Evolutionary conservation across 2,113 vertebrate genomes (phyloP), one percentile per base, ranked within the genome.

Genomic region (Hystrix brachyura): DNA sequence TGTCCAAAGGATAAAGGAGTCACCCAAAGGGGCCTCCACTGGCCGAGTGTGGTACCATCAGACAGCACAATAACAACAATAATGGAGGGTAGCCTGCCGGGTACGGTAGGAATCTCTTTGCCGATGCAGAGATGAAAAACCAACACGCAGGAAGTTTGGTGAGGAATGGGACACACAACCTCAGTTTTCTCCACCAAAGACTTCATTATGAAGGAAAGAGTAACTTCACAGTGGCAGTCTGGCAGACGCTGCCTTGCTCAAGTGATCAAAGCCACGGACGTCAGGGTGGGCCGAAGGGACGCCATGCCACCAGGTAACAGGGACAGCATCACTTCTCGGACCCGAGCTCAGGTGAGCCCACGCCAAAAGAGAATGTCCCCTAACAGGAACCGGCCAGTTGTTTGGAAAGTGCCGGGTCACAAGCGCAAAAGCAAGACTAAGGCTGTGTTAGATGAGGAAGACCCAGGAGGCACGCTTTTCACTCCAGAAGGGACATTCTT

Each of bases 391-490:
- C 57, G 12, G 23, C 15, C 71, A 53, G 29, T 71, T 25, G 57
- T 85, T 76, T 78, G 38, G 53, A 86, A 74, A 94, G 25, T 18
- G 69, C 91, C 29, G 53, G 51, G 60, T 91, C 27, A 48, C 29
- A 72, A 85, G 85, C 92, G 38, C 59, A 94, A 95, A 87, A 60
- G 53, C 14, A 95, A 94, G 59, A 55, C 38, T 48, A 74, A 86
- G 23, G 17, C 90, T 62, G 15, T 17, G 3, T 53, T 90, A 60
- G 53, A 67, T 87, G 69, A 51, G 84, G 67, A 90, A 79, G 65
- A 72, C 43, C 9, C 25, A 38, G 57, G 86, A 88, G 23, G 9
- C 23, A 0, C 13, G 48, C 55, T 81, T 55, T 92, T 87, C n/a
- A 34, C 79, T 71, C 0, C 38, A 34, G 64, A 84, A 89, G 90